A percentile compares a stretch with the other conserved stretches of the same genome.
These are phyloP conservation scores for Physocephala rufipes DNA, from an alignment of 2,888 invertebrate species.

Conservation along the genomic window DNA sequence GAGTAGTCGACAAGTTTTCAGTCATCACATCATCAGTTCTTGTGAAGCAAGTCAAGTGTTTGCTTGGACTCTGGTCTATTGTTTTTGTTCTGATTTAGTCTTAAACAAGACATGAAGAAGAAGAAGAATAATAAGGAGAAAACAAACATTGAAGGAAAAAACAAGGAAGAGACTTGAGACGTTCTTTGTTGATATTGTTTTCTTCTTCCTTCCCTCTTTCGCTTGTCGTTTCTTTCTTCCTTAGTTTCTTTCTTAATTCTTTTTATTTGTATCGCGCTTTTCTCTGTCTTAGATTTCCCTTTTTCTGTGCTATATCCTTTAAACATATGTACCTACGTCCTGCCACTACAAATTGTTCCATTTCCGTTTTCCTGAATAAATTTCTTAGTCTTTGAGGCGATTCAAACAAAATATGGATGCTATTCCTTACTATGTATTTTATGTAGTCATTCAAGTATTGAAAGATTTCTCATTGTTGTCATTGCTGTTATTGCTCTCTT, in stretches of 20 bases:
- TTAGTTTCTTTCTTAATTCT: too few species aligned
- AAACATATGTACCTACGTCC: background rate
- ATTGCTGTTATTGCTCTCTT: conserved; percentile 22
- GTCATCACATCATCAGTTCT: conserved; percentile 6
- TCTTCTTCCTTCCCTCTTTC: too few species aligned
- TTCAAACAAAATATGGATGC: conserved; percentile 27
- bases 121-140: background rate
- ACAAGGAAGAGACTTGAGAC: too few species aligned
- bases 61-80: conserved; percentile 1
- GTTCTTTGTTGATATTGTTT: too few species aligned
- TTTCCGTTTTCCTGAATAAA: conserved; percentile 31
- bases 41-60: conserved; percentile 12
- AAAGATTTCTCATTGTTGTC: too few species aligned
- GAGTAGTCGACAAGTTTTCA: background rate
- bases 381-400: background rate
- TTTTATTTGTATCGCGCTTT: background rate
- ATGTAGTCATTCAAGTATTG: conserved; percentile 5
- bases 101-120: background rate
- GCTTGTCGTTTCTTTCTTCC: background rate
- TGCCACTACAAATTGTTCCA: conserved; percentile 26
- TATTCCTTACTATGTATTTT: conserved; percentile 23
- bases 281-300: background rate
- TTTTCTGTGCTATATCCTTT: background rate
- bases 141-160: background rate
- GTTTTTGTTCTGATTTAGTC: conserved; percentile 5